Evolutionary conservation across 2,888 invertebrate genomes (phyloP).

Genomic region (Synanthedon vespiformis): DNA sequence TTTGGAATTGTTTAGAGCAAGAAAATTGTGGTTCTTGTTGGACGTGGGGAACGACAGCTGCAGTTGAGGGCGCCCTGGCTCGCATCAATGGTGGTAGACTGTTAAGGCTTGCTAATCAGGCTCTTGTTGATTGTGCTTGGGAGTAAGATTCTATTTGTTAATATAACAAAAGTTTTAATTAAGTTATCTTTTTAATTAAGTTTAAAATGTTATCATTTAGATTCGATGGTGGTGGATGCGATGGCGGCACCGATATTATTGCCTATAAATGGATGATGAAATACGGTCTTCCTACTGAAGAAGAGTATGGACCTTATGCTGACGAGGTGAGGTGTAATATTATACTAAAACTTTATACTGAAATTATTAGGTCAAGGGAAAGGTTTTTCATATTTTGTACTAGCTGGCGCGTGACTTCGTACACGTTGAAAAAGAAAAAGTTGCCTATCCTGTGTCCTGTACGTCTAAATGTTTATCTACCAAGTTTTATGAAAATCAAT

Average conservation of each 20-base stretch:
- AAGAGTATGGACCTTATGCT: slow-evolving; percentile 87
- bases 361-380: too few relatives aligned
- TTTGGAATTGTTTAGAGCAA: slow-evolving; percentile 28
- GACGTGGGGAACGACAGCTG: slow-evolving; percentile 41
- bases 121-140: slow-evolving; percentile 51
- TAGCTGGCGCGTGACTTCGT: too few relatives aligned
- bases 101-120: slow-evolving; percentile 40
- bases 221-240: slow-evolving; percentile 87
- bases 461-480: too few relatives aligned
- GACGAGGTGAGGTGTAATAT: slow-evolving; percentile 67
- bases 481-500: too few relatives aligned
- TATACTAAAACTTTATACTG: too few relatives aligned
- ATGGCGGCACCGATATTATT: slow-evolving; percentile 90
- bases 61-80: slow-evolving; percentile 46
- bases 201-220: slow-evolving; percentile 21
- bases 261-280: slow-evolving; percentile 91
- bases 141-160: slow-evolving; percentile 19
- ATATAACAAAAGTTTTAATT: too few relatives aligned
- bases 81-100: slow-evolving; percentile 37
- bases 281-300: slow-evolving; percentile 83
- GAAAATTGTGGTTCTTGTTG: slow-evolving; percentile 43
- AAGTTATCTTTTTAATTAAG: too few relatives aligned
- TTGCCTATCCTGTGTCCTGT: too few relatives aligned
- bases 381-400: too few relatives aligned
- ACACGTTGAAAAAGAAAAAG: too few relatives aligned